Evolutionary conservation across 2,797 vertebrate species (phyloP).

Genomic region (Sebastes variabilis): DNA sequence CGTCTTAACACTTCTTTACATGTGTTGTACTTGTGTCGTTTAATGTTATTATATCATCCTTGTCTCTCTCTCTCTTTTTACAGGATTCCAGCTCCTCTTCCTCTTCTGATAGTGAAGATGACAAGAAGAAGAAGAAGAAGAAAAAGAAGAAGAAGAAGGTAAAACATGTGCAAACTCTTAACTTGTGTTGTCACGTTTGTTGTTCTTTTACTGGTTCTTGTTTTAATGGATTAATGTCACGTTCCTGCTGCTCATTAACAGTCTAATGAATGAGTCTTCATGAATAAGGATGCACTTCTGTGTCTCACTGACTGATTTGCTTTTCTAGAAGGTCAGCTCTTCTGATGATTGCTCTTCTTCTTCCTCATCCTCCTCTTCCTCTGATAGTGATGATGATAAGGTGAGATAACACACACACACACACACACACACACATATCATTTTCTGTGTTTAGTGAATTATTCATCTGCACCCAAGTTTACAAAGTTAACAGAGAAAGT

Average conservation of each 20-base stretch:
- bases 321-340: slow-evolving; percentile 48
- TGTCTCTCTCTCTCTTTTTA: neutral
- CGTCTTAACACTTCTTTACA: neutral
- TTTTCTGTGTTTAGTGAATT: neutral
- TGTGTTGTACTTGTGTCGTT: neutral
- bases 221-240: neutral
- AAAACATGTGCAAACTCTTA: neutral
- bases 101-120: slow-evolving; percentile 36
- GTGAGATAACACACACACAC: slow-evolving; percentile 18
- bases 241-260: neutral
- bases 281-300: neutral
- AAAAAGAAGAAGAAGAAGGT: slow-evolving; percentile 52
- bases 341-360: slow-evolving; percentile 58
- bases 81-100: slow-evolving; percentile 34
- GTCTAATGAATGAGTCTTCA: neutral
- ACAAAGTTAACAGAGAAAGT: neutral
- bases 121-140: slow-evolving; percentile 54
- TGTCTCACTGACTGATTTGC: neutral
- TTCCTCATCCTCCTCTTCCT: slow-evolving; percentile 58
- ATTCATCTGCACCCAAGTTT: neutral
- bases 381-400: slow-evolving; percentile 67
- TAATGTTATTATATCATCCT: neutral
- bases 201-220: neutral
- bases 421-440: neutral
- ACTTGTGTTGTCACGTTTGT: neutral